phyloP scores from a whole-genome alignment of 2,888 invertebrate genomes.

The Exephanes ischioxanthus region DNA sequence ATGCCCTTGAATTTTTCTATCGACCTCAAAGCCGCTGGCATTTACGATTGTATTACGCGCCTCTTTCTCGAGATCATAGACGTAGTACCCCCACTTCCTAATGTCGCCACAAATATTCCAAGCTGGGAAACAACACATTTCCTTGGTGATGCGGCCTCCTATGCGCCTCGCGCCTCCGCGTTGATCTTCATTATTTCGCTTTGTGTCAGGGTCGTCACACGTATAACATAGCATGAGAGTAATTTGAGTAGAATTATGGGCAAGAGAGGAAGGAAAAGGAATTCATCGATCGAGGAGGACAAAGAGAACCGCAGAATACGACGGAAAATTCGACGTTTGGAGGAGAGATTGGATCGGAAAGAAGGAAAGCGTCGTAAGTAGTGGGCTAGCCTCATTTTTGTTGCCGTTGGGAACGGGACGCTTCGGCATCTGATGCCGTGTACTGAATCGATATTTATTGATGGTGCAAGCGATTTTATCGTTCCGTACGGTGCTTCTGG shows the following conservation, averaged over 20 bases:
- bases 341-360: background rate
- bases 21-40: background rate
- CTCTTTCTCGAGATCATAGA: background rate
- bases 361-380: background rate
- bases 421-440: background rate
- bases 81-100: background rate
- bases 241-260: background rate
- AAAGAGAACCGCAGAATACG: background rate
- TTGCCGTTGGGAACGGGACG: background rate
- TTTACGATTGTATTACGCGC: background rate
- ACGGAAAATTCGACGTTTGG: background rate
- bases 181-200: constrained; percentile 1
- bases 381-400: background rate
- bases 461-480: background rate
- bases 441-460: background rate
- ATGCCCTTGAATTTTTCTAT: background rate
- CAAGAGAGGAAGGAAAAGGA: background rate
- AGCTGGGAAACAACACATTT: background rate
- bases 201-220: background rate
- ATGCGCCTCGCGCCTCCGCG: background rate
- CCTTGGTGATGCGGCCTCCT: background rate
- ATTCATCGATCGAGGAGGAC: background rate
- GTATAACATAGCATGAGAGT: background rate
- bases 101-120: background rate
- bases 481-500: constrained; percentile 5